A percentile compares a stretch with the other conserved stretches of the same genome.
Conservation (phyloP, 2,888 invertebrate species). For the Helicoverpa assulta region DNA sequence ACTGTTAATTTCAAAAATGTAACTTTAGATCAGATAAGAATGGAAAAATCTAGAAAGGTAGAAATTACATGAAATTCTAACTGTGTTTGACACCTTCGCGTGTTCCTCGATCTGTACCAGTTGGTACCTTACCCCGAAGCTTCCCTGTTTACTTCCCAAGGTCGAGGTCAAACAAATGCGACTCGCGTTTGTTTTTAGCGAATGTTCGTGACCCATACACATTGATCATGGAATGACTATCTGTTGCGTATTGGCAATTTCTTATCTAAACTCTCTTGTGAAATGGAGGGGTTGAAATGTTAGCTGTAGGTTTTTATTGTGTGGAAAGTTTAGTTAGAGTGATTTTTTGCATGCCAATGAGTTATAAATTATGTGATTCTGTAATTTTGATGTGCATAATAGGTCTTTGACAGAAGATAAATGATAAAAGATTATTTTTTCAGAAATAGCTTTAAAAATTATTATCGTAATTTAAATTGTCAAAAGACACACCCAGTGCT, state of each 20-base stretch:
- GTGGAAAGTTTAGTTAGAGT: background rate
- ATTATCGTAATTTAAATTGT: no score
- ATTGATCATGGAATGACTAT: slow-evolving; percentile 31
- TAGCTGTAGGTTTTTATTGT: background rate
- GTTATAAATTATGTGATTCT: no score
- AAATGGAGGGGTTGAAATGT: slow-evolving; percentile 13
- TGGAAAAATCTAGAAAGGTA: slow-evolving; percentile 8
- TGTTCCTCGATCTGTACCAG: slow-evolving; percentile 42
- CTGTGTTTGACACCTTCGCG: slow-evolving; percentile 46
- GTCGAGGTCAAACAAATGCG: slow-evolving; percentile 38
- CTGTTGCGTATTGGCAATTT: slow-evolving; percentile 29
- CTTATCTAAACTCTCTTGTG: slow-evolving; percentile 23
- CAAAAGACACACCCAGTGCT: no score
- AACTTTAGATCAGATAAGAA: slow-evolving; percentile 17
- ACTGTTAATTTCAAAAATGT: background rate
- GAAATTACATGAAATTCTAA: slow-evolving; percentile 12
- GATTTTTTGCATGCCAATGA: background rate
- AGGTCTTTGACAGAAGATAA: no score
- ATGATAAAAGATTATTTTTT: no score
- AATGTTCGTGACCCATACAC: slow-evolving; percentile 42
- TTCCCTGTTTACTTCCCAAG: slow-evolving; percentile 30
- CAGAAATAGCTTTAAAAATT: no score
- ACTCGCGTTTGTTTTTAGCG: slow-evolving; percentile 45
- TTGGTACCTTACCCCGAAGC: slow-evolving; percentile 32
- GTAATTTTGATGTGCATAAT: no score